phyloP scores from a whole-genome alignment of 2,797 vertebrate species.

The Dicrostonyx torquatus region DNA sequence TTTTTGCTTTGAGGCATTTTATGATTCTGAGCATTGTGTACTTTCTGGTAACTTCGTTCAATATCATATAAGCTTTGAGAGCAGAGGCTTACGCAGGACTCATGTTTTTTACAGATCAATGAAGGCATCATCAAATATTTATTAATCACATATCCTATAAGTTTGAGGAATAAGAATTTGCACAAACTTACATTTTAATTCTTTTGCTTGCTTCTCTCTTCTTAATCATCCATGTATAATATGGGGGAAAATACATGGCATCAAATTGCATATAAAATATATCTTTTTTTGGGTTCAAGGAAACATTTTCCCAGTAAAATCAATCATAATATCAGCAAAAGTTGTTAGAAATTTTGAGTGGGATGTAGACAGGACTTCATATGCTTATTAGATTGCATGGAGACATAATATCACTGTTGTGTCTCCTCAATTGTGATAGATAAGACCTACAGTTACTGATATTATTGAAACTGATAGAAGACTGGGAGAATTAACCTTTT shows the following conservation, averaged over 20 bases:
- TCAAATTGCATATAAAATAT: too few relatives aligned
- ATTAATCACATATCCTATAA: not conserved
- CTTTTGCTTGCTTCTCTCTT: not conserved
- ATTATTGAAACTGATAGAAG: slow-evolving; percentile 58
- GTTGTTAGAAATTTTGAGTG: slow-evolving; percentile 22
- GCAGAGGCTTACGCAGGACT: not conserved
- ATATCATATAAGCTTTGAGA: not conserved
- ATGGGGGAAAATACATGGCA: not conserved
- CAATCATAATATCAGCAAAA: not conserved
- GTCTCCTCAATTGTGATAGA: not conserved
- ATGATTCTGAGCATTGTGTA: not conserved
- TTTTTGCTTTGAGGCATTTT: not conserved
- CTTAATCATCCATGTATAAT: not conserved
- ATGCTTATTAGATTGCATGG: slow-evolving; percentile 37
- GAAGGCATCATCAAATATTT: slow-evolving; percentile 10
- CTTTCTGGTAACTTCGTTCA: not conserved
- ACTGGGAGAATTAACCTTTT: slow-evolving; percentile 56
- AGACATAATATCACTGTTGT: slow-evolving; percentile 10
- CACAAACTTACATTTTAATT: not conserved
- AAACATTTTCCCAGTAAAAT: not conserved
- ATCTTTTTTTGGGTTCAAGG: not conserved
- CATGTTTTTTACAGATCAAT: not conserved
- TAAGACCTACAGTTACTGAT: not conserved
- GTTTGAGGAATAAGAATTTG: not conserved
- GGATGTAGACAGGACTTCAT: not conserved